A percentile compares a stretch with the other conserved stretches of the same genome.
phyloP scores from a whole-genome alignment of 2,113 vertebrate genomes.

The Picathartes gymnocephalus region DNA sequence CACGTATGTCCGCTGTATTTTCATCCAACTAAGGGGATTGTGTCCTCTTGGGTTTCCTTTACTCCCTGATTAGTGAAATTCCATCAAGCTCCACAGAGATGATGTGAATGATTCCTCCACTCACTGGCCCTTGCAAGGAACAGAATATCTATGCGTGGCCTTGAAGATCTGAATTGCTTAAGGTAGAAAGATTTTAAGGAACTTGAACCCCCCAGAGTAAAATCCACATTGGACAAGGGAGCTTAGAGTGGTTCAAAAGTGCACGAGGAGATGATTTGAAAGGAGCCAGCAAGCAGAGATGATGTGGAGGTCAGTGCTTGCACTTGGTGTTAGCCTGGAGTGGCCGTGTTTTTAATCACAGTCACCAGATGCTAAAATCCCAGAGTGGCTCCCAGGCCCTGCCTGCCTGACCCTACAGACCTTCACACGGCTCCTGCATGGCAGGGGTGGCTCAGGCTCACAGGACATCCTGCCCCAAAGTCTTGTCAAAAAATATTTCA shows the following conservation, averaged over 20 bases:
- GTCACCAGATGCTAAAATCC: not conserved
- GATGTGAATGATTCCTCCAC: not conserved
- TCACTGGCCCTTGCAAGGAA: not conserved
- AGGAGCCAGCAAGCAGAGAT: not conserved
- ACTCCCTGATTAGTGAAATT: not conserved
- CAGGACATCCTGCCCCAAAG: not conserved
- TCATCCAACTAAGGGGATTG: not conserved
- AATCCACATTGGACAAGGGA: not conserved
- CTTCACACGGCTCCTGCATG: fast-evolving
- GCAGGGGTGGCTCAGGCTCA: not conserved
- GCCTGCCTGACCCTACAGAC: not conserved
- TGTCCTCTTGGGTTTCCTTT: not conserved
- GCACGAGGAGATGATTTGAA: not conserved
- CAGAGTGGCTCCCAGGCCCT: not conserved
- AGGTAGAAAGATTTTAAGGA: not conserved
- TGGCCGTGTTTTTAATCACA: not conserved
- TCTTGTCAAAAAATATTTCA: not conserved
- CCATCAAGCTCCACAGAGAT: not conserved
- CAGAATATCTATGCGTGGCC: not conserved
- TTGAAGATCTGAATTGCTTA: not conserved
- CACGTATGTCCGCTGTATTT: not conserved
- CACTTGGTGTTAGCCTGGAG: not conserved
- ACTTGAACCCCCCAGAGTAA: not conserved
- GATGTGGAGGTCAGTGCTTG: not conserved
- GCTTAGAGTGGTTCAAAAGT: not conserved